These are phyloP conservation scores for Tethea ocularis DNA, from an alignment of 2,888 invertebrate genomes.

Conservation along the genomic window DNA sequence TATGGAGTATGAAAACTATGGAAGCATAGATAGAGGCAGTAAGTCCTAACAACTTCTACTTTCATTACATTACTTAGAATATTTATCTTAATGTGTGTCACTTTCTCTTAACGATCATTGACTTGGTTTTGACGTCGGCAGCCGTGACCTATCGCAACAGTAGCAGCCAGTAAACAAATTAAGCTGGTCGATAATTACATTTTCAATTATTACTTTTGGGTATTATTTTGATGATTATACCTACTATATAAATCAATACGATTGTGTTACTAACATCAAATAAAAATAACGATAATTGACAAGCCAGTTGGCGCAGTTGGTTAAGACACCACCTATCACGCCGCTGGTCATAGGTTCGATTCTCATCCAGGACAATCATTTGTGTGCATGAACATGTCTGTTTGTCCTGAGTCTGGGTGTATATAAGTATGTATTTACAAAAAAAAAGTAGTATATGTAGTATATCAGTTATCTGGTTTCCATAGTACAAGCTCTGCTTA, in stretches of 20 bases:
- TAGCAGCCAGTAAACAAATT: constrained; percentile 23
- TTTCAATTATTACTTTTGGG: constrained; percentile 1
- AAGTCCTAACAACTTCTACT: constrained; percentile 36
- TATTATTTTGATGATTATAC: background rate
- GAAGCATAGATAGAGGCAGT: constrained; percentile 11
- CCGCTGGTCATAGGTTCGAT: too few species aligned
- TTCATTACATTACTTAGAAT: constrained; percentile 42
- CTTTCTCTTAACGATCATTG: constrained; percentile 52
- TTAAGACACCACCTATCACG: too few species aligned
- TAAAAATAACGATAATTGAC: background rate
- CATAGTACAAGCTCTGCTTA: too few species aligned
- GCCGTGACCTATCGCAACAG: constrained; percentile 60
- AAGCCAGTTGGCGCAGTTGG: too few species aligned
- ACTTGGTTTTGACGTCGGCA: constrained; percentile 38
- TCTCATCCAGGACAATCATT: too few species aligned
- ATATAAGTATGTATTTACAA: too few species aligned
- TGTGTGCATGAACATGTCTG: too few species aligned
- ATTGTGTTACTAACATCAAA: background rate
- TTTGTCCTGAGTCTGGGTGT: too few species aligned
- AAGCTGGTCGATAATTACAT: constrained; percentile 12
- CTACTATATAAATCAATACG: background rate
- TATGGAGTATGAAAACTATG: background rate
- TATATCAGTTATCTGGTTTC: too few species aligned
- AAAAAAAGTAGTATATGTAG: too few species aligned
- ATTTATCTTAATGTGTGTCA: constrained; percentile 59